Percentiles rank a stretch among this genome's conserved stretches.
phyloP scores from a whole-genome alignment of 92 coral and sea anemone species.

The Porites lobata region DNA sequence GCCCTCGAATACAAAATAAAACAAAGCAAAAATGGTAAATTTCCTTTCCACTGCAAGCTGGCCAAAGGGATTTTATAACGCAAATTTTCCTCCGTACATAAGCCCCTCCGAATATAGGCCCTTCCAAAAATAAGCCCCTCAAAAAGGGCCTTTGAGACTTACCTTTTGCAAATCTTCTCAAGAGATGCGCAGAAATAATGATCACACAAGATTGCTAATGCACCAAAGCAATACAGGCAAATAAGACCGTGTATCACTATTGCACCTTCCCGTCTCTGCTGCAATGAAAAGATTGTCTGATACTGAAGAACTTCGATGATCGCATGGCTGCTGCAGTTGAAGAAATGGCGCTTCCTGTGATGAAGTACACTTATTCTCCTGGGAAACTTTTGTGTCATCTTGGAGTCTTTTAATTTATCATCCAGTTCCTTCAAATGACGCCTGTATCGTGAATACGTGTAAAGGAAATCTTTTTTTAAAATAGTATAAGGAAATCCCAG shows the following conservation, averaged over 20 bases:
- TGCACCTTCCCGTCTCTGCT: slow-evolving; percentile 93
- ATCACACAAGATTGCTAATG: slow-evolving; percentile 91
- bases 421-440: background rate
- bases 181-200: slow-evolving; percentile 98
- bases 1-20: no score
- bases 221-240: slow-evolving; percentile 92
- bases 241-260: slow-evolving; percentile 84
- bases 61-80: no score
- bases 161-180: slow-evolving; percentile 96
- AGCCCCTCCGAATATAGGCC: no score
- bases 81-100: no score
- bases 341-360: slow-evolving; percentile 74
- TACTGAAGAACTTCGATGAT: slow-evolving; percentile 93
- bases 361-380: slow-evolving; percentile 74
- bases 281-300: slow-evolving; percentile 87
- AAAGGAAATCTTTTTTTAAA: background rate
- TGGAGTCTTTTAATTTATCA: background rate
- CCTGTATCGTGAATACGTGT: slow-evolving; percentile 15
- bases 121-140: no score
- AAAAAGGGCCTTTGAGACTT: slow-evolving; percentile 6
- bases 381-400: slow-evolving; percentile 28
- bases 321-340: slow-evolving; percentile 81
- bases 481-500: background rate
- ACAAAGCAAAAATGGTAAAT: no score
- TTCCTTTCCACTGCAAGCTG: no score